phyloP scores from a whole-genome alignment of 2,797 vertebrate genomes.

The Prunella strophiata region DNA sequence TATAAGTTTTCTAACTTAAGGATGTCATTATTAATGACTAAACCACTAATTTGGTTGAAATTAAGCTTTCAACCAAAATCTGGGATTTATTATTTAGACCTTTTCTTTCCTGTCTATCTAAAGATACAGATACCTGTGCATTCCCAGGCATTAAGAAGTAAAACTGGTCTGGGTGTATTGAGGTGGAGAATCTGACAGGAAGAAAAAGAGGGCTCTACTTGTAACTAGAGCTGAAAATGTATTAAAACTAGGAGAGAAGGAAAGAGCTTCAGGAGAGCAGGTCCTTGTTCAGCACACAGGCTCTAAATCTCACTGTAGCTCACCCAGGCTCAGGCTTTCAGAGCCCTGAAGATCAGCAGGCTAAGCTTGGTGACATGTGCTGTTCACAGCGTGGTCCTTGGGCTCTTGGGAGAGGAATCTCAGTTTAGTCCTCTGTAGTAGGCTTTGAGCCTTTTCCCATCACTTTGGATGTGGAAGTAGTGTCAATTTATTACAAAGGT shows the following conservation, averaged over 20 bases:
- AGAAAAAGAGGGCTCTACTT: neutral
- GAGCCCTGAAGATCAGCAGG: neutral
- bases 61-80: neutral
- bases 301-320: neutral
- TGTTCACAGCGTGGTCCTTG: neutral
- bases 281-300: neutral
- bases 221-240: neutral
- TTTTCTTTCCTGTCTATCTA: neutral
- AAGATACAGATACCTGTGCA: neutral
- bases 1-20: neutral
- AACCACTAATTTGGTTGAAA: neutral
- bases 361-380: neutral
- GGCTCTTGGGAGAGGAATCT: neutral
- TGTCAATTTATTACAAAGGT: neutral
- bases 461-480: neutral
- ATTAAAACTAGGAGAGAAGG: neutral
- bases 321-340: slow-evolving; percentile 9
- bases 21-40: neutral
- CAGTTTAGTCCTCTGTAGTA: neutral
- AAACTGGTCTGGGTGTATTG: neutral
- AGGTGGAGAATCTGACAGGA: neutral
- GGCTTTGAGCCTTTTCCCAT: neutral
- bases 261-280: neutral
- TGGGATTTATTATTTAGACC: neutral
- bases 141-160: neutral